Evolutionary conservation across 2,113 vertebrate genomes (phyloP).

Genomic region (Silurus meridionalis): DNA sequence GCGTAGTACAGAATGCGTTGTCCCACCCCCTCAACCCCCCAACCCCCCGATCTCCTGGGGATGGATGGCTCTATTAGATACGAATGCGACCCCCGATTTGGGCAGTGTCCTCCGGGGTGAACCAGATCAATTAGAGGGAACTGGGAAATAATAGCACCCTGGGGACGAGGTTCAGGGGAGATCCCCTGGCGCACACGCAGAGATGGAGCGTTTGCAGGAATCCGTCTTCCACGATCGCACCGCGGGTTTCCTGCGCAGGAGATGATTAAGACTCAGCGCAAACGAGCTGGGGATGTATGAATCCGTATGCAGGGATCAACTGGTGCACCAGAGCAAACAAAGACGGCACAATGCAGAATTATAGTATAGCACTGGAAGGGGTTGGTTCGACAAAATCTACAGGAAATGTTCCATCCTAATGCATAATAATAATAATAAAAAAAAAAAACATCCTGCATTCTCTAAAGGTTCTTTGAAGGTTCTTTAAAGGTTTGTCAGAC

Average conservation of each 20-base stretch:
- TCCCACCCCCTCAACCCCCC: background rate
- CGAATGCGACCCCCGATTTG: constrained; percentile 42
- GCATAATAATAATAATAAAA: background rate
- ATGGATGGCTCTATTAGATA: constrained; percentile 51
- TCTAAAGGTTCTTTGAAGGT: background rate
- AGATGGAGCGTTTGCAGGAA: constrained; percentile 35
- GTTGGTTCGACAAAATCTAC: background rate
- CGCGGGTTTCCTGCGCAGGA: constrained; percentile 37
- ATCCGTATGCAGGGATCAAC: constrained; percentile 33
- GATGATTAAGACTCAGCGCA: constrained; percentile 48
- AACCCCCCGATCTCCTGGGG: constrained; percentile 14
- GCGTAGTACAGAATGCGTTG: constrained; percentile 18
- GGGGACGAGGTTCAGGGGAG: constrained; percentile 59
- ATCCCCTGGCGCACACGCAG: constrained; percentile 28
- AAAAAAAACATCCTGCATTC: background rate
- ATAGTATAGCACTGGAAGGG: background rate
- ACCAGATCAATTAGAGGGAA: constrained; percentile 67
- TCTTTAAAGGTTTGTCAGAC: background rate
- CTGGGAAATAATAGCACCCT: constrained; percentile 64
- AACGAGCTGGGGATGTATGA: constrained; percentile 31
- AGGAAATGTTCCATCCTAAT: background rate
- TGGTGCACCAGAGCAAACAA: constrained; percentile 16
- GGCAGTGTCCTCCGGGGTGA: constrained; percentile 54
- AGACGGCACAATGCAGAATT: background rate
- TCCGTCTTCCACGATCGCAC: constrained; percentile 47